phyloP scores from a whole-genome alignment of 1,140 invertebrate species.

The Goniozus legneri region DNA sequence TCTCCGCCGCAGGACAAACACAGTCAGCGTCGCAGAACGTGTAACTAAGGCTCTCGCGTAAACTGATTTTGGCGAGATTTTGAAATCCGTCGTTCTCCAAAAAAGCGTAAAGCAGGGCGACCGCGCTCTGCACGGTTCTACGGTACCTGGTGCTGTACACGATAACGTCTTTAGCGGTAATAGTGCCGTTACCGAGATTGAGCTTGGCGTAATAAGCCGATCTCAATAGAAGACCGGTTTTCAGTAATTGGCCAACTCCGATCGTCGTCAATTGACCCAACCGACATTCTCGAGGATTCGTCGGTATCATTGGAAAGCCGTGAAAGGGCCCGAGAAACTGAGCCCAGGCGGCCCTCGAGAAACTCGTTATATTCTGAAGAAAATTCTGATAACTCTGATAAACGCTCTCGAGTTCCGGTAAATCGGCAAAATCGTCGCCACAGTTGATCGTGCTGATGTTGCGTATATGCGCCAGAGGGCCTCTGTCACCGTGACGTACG shows the following conservation, averaged over 20 bases:
- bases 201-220: slow-evolving; percentile 65
- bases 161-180: slow-evolving; percentile 61
- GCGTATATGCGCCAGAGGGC: slow-evolving; percentile 74
- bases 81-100: slow-evolving; percentile 59
- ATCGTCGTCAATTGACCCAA: slow-evolving; percentile 58
- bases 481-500: slow-evolving; percentile 84
- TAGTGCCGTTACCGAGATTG: slow-evolving; percentile 51
- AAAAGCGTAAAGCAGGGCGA: slow-evolving; percentile 76
- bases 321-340: slow-evolving; percentile 77
- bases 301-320: slow-evolving; percentile 73
- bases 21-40: slow-evolving; percentile 83
- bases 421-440: slow-evolving; percentile 55
- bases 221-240: slow-evolving; percentile 69
- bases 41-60: slow-evolving; percentile 74
- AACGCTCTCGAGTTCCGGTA: slow-evolving; percentile 43
- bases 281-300: slow-evolving; percentile 49
- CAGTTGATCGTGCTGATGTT: slow-evolving; percentile 77
- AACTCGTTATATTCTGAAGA: slow-evolving; percentile 40
- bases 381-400: slow-evolving; percentile 42
- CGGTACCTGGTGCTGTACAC: slow-evolving; percentile 80
- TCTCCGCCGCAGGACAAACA: slow-evolving; percentile 72
- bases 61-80: slow-evolving; percentile 52
- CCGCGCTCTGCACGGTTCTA: slow-evolving; percentile 84
- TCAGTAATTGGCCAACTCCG: slow-evolving; percentile 72
- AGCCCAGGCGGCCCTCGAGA: slow-evolving; percentile 62